These are phyloP conservation scores for Coendou prehensilis DNA, from an alignment of 2,797 vertebrate species.

Conservation along the genomic window DNA sequence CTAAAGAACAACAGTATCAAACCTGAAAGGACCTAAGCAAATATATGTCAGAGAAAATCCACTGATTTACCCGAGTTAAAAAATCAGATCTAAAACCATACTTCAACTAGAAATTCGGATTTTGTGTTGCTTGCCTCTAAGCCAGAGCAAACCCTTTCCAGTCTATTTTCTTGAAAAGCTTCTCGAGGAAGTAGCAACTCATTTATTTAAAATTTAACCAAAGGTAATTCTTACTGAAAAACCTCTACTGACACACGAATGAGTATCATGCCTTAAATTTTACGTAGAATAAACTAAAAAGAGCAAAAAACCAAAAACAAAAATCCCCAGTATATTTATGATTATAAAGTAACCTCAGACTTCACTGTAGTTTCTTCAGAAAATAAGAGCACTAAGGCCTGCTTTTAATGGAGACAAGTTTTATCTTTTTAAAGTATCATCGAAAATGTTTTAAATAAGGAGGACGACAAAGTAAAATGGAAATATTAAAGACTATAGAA, in stretches of 20 bases:
- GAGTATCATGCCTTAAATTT: neutral
- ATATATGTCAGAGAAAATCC: neutral
- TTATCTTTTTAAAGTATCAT: neutral
- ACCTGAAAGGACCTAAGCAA: neutral
- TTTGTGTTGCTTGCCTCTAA: neutral
- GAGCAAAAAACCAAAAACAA: neutral
- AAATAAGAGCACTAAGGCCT: neutral
- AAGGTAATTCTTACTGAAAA: constrained; percentile 29
- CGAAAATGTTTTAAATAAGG: neutral
- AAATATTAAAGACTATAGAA: neutral
- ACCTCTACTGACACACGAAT: constrained; percentile 12
- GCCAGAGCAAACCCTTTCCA: neutral
- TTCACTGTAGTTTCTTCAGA: neutral
- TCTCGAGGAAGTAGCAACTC: neutral
- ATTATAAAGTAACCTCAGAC: constrained; percentile 13
- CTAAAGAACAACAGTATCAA: neutral
- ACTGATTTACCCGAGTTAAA: constrained; percentile 16
- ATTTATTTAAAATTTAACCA: constrained; percentile 44
- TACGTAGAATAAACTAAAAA: neutral
- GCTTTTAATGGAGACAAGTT: constrained; percentile 30
- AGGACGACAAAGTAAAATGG: neutral
- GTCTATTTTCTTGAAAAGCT: neutral
- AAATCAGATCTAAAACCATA: neutral
- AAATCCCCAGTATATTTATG: neutral
- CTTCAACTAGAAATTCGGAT: constrained; percentile 23